Percentiles rank a stretch among this genome's conserved stretches.
Evolutionary conservation across 92 coral and sea anemone species (phyloP).

Genomic region (Galaxea fascicularis): DNA sequence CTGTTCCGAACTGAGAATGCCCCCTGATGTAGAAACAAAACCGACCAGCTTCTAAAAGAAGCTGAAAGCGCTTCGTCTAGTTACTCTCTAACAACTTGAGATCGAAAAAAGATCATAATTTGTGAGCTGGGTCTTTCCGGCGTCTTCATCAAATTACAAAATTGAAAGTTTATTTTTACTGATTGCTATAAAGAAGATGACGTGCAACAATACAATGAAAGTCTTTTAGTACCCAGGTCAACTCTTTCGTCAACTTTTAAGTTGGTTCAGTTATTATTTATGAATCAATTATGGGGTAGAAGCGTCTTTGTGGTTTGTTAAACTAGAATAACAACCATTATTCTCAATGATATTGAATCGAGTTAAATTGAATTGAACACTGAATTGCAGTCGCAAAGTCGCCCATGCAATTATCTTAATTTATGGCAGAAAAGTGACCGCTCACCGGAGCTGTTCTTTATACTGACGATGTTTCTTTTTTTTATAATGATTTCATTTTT

Average conservation of each 20-base stretch:
- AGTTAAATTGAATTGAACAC: conserved; percentile 1
- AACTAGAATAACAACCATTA: background rate
- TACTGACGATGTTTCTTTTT: background rate
- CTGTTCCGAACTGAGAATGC: too few relatives aligned
- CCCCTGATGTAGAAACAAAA: too few relatives aligned
- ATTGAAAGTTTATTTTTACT: too few relatives aligned
- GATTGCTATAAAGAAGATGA: too few relatives aligned
- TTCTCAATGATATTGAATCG: background rate
- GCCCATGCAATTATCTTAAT: conserved; percentile 11
- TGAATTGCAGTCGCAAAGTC: conserved; percentile 19
- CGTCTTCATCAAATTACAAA: too few relatives aligned
- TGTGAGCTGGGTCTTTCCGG: too few relatives aligned
- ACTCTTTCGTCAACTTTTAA: background rate
- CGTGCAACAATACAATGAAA: too few relatives aligned
- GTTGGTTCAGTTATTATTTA: background rate
- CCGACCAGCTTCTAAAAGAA: too few relatives aligned
- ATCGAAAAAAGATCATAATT: too few relatives aligned
- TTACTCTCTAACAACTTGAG: too few relatives aligned
- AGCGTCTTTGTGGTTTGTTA: background rate
- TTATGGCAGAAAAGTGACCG: background rate
- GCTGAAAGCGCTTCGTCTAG: too few relatives aligned
- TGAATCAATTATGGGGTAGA: too few relatives aligned
- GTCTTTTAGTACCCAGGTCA: background rate
- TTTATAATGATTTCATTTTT: background rate
- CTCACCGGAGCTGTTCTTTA: background rate